phyloP scores from a whole-genome alignment of 2,797 vertebrate species.

The Danio jaintianensis region DNA sequence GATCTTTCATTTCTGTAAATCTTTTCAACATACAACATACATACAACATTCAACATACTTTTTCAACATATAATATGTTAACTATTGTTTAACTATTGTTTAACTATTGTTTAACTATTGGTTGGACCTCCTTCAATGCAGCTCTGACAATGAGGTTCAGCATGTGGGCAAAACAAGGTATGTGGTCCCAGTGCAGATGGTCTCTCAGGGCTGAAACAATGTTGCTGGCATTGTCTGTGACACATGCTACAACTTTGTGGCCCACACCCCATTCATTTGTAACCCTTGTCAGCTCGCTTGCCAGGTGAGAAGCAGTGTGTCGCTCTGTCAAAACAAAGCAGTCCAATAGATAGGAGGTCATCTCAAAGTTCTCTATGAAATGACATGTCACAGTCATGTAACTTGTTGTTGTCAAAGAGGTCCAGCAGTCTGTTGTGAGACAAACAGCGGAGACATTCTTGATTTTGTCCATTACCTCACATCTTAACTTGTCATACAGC shows the following conservation, averaged over 20 bases:
- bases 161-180: conserved; percentile 28
- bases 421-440: conserved; percentile 11
- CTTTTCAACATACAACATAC: conserved; percentile 34
- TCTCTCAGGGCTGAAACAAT: neutral
- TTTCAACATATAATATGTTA: conserved; percentile 36
- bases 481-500: neutral
- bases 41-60: conserved; percentile 34
- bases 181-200: conserved; percentile 9
- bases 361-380: neutral
- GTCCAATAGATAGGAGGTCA: neutral
- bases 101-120: conserved; percentile 19
- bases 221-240: neutral
- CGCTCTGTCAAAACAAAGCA: neutral
- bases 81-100: no score
- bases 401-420: neutral
- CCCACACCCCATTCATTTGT: neutral
- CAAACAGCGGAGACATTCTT: conserved; percentile 4
- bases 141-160: conserved; percentile 44
- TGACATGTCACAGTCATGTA: neutral
- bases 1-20: conserved; percentile 10
- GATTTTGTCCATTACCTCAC: neutral
- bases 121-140: conserved; percentile 16
- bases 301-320: conserved; percentile 9
- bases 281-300: neutral
- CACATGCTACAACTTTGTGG: neutral